Evolutionary conservation across 53 echinoderm and acorn worm species (phyloP).

Genomic region (Hippasteria phrygiana): DNA sequence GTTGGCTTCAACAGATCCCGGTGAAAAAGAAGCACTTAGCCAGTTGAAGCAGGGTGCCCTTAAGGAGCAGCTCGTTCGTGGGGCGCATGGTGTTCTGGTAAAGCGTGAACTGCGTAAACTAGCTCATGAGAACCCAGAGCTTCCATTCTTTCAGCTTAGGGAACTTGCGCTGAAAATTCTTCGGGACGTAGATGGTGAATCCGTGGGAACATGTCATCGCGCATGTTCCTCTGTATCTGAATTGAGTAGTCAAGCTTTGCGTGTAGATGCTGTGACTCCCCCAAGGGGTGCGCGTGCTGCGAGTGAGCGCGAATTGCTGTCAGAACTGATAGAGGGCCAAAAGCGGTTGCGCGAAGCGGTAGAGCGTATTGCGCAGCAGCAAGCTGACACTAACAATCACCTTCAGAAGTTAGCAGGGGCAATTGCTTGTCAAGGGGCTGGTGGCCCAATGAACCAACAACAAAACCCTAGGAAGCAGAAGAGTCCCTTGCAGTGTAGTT

Average conservation of each 20-base stretch:
- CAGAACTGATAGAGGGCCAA: not conserved
- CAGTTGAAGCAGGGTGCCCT: not conserved
- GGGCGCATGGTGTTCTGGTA: not conserved
- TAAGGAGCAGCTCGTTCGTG: constrained; percentile 2
- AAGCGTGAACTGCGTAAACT: not conserved
- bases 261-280: not conserved
- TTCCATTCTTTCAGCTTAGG: not conserved
- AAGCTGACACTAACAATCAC: not conserved
- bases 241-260: not conserved
- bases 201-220: not conserved
- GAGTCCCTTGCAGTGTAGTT: not conserved
- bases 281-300: not conserved
- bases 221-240: not conserved
- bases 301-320: not conserved
- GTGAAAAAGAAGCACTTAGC: not conserved
- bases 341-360: not conserved
- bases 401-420: not conserved
- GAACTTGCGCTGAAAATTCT: not conserved
- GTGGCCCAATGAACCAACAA: not conserved
- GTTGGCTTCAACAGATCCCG: not conserved
- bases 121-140: not conserved
- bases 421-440: not conserved
- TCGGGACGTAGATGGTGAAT: not conserved
- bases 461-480: not conserved
- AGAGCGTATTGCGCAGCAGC: not conserved